Evolutionary conservation across 2,888 invertebrate genomes (phyloP).

Genomic region (Cephus sareptanus): DNA sequence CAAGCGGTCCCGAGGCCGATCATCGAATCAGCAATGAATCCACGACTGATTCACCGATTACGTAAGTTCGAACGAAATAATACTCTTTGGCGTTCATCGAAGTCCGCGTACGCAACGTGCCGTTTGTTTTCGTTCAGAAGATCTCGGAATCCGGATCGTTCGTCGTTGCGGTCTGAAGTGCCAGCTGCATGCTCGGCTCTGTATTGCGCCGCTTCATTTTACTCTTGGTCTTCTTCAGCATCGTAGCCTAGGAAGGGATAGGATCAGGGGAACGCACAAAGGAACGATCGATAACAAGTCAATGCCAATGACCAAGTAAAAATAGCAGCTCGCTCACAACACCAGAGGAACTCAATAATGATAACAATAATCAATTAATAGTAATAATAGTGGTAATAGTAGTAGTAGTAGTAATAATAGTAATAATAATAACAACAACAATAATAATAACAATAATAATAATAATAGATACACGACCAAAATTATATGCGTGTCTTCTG

Average conservation of each 20-base stretch:
- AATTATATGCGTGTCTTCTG: slow-evolving; percentile 17
- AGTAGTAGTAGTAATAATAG: background rate
- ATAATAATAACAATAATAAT: background rate
- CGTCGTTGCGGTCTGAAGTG: slow-evolving; percentile 66
- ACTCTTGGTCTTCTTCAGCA: slow-evolving; percentile 97
- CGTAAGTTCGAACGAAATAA: background rate
- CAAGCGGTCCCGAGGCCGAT: slow-evolving; percentile 19
- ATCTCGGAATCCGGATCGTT: slow-evolving; percentile 67
- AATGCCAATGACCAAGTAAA: slow-evolving; percentile 30
- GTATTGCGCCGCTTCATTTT: slow-evolving; percentile 98
- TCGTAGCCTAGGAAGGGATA: slow-evolving; percentile 89
- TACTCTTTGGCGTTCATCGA: background rate
- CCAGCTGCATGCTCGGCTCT: slow-evolving; percentile 80
- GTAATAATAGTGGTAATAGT: background rate
- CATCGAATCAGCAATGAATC: slow-evolving; percentile 25
- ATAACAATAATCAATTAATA: background rate
- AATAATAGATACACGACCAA: slow-evolving; percentile 11
- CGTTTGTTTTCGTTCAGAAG: slow-evolving; percentile 41
- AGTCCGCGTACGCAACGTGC: background rate
- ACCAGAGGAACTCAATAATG: slow-evolving; percentile 23
- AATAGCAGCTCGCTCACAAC: slow-evolving; percentile 34
- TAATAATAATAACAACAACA: slow-evolving; percentile 4
- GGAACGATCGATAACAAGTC: slow-evolving; percentile 41
- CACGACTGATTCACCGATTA: slow-evolving; percentile 11
- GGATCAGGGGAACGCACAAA: slow-evolving; percentile 55